Evolutionary conservation across 1,140 invertebrate genomes (phyloP).

Genomic region (Pemphigus obesinymphae): DNA sequence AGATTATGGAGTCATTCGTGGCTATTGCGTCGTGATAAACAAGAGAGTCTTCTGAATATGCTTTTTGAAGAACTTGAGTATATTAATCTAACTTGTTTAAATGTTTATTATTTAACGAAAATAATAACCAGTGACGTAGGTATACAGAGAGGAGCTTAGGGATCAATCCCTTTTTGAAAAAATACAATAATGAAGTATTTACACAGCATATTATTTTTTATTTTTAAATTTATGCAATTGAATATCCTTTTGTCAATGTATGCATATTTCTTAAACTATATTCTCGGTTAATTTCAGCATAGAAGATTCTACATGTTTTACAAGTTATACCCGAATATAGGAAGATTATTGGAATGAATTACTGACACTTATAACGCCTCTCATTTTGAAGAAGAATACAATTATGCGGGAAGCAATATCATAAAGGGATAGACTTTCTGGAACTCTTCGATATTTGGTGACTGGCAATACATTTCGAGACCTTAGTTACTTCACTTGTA

Average conservation of each 20-base stretch:
- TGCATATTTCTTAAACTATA: no score
- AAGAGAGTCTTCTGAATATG: background rate
- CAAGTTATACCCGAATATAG: constrained; percentile 45
- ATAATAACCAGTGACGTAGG: background rate
- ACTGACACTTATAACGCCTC: constrained; percentile 42
- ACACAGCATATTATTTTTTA: no score
- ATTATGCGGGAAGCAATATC: constrained; percentile 47
- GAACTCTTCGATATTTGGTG: constrained; percentile 49
- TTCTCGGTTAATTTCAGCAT: background rate
- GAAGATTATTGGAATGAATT: constrained; percentile 45
- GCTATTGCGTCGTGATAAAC: background rate
- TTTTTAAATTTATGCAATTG: no score
- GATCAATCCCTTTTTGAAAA: no score
- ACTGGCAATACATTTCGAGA: constrained; percentile 50
- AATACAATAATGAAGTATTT: no score
- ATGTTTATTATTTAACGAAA: background rate
- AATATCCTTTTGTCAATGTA: no score
- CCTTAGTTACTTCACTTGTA: constrained; percentile 47
- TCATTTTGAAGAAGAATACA: constrained; percentile 45
- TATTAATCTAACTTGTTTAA: no score
- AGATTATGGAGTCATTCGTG: background rate
- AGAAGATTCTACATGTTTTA: background rate
- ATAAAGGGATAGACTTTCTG: constrained; percentile 49
- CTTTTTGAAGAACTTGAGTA: background rate
- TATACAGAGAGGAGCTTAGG: no score